Evolutionary conservation across 2,797 vertebrate species (phyloP), one percentile per base, ranked within the genome.

Genomic region (Falco cherrug): DNA sequence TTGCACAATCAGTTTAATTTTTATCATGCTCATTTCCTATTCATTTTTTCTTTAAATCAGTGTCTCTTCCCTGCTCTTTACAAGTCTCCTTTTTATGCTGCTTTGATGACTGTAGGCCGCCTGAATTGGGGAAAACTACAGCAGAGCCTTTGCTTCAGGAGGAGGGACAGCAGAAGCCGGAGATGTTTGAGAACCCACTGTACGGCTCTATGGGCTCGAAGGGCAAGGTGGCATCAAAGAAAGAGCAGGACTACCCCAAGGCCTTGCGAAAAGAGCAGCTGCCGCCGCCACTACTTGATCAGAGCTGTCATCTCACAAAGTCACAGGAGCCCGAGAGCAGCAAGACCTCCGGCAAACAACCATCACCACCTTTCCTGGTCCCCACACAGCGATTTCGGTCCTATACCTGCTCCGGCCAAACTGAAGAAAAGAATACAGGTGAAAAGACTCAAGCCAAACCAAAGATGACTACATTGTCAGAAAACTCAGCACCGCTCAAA

Each of bases 131-230:
- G 48, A 98, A 98, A 91, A 91, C 11, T 22, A 5, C 25, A 2
- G 65, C 35, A 6, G 98, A 98, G 8, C 41, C 93, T 41, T 60
- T 73, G 81, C 97, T 97, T 25, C 95, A 48, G 39, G 99, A 99
- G 33, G 98, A 98, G 10, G 97, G 95, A 7, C 97, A 93, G 48
- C 68, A 87, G 18, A 98, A 95, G 91, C 97, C 98, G 0, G 99
- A 99, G 98, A 99, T 99, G 99, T 99, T 99, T n/a, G 99, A 99
- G 92, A 99, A 99, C 96, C 99, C 99, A 0, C 98, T 99, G 5
- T 99, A 99, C 0, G 99, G 98, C n/a, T 98, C 98, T 5, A 98
- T 98, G 98, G 95, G 65, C 51, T 96, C 94, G 19, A 98, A 97
- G 77, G 95, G 98, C 65, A 96, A 98, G 47, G 79, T 67, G 6